Base-by-base conservation (phyloP, 2,113 vertebrate genomes). In the Carassius carassius region DNA sequence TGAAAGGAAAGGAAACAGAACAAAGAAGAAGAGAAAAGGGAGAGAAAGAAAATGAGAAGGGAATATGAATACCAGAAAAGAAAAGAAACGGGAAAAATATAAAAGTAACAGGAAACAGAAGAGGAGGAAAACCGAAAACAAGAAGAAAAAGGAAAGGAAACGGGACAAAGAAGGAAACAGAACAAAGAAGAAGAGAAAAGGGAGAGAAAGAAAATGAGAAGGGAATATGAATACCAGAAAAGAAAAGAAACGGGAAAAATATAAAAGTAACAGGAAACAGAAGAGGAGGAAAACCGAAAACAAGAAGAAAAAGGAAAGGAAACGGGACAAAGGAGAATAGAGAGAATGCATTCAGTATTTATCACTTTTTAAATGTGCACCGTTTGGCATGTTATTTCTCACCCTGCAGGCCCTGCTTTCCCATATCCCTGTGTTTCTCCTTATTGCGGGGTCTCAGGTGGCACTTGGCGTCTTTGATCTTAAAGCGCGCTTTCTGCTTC, bases 401-500 rank as follows among this genome's bases (percentile, higher is more conserved):
- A 98, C 97, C 97, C 92, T 94, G 93, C 70, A 92, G 81, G 84
- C 82, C 92, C 84, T 95, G 97, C 78, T 91, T 96, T 32, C 88
- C 87, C 35, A 91, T 77, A 0, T 97, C 97, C 87, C 94, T 94
- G 16, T 91, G 86, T 84, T 95, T 97, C 86, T 98, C 97, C 86
- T 93, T 97, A 92, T 93, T 96, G 47, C 96, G 96, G 47, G 97
- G 97, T 37, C 91, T 93, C 84, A 99, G 94, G 89, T 97, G 96
- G 88, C 98, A 99, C 85, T 98, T 99, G 82, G 97, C 96, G 1
- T 98, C 97, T 91, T 97, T 97, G 89, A 99, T 97, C 95, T 98
- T 99, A 89, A 99, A 99, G 23, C 96, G 95, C 65, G 96, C 96
- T 89, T 97, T 98, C 92, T 98, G 97, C 84, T 97, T 97, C 92